These are phyloP conservation scores for Clavelina lepadiformis DNA, from an alignment of 23 tunicate genomes.

Conservation along the genomic window DNA sequence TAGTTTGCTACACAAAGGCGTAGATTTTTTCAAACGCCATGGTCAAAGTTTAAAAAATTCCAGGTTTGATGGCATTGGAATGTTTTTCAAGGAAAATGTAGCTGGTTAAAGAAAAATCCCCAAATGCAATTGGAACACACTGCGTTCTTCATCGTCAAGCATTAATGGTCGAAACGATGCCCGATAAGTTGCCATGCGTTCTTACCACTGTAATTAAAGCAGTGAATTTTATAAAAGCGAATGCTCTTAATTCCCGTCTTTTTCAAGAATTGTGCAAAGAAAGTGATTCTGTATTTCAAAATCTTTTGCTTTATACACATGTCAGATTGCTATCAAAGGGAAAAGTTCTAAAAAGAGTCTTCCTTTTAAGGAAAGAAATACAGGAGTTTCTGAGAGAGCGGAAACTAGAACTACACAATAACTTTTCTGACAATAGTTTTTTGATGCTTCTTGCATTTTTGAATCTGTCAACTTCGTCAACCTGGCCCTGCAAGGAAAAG, in stretches of 20 bases:
- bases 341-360: constrained; percentile 15
- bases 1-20: constrained; percentile 40
- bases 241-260: constrained; percentile 20
- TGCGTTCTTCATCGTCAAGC: constrained; percentile 36
- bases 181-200: neutral
- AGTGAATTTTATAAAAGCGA: constrained; percentile 35
- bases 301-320: constrained; percentile 4
- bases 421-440: constrained; percentile 20
- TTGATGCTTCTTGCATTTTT: neutral
- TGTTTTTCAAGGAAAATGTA: too few species aligned
- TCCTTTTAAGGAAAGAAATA: neutral
- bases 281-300: constrained; percentile 6
- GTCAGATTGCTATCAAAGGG: constrained; percentile 13
- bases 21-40: constrained; percentile 58
- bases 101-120: constrained; percentile 11
- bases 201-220: neutral
- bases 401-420: constrained; percentile 7
- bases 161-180: constrained; percentile 4
- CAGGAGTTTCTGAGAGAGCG: constrained; percentile 6
- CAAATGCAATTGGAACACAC: constrained; percentile 30
- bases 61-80: constrained; percentile 36
- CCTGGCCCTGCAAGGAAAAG: constrained; percentile 25
- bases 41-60: constrained; percentile 36
- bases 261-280: neutral
- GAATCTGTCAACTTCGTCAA: constrained; percentile 12